Evolutionary conservation across 2,888 invertebrate species (phyloP).

Genomic region (Cinara cedri): DNA sequence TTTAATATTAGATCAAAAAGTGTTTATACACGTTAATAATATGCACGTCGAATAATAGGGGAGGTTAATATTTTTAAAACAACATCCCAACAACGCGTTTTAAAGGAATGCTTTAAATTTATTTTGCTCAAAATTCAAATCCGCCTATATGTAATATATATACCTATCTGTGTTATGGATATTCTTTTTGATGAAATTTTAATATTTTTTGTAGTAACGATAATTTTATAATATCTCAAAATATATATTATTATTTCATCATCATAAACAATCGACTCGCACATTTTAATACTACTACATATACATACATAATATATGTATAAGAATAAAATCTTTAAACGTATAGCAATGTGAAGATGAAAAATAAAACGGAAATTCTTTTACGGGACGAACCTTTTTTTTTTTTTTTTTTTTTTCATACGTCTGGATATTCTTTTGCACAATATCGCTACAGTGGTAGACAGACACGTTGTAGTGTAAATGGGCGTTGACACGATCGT

Average conservation of each 20-base stretch:
- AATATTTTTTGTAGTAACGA: neutral
- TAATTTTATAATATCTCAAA: neutral
- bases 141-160: too few species aligned
- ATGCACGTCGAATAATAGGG: too few species aligned
- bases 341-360: slow-evolving; percentile 13
- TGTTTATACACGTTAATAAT: too few species aligned
- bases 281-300: neutral
- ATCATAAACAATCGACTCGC: slow-evolving; percentile 3
- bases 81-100: too few species aligned
- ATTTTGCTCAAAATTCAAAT: too few species aligned
- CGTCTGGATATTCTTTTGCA: slow-evolving; percentile 4
- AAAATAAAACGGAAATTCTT: slow-evolving; percentile 48
- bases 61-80: too few species aligned
- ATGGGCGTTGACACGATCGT: slow-evolving; percentile 23
- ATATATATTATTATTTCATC: neutral
- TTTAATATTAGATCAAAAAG: too few species aligned
- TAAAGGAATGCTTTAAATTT: too few species aligned
- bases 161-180: too few species aligned
- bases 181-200: too few species aligned
- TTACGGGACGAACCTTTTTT: slow-evolving; percentile 21
- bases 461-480: slow-evolving; percentile 6
- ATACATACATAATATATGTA: neutral
- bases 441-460: neutral
- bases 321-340: neutral
- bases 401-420: too few species aligned